Conservation (phyloP, 1,140 invertebrate genomes). For the Nymphalis io region DNA sequence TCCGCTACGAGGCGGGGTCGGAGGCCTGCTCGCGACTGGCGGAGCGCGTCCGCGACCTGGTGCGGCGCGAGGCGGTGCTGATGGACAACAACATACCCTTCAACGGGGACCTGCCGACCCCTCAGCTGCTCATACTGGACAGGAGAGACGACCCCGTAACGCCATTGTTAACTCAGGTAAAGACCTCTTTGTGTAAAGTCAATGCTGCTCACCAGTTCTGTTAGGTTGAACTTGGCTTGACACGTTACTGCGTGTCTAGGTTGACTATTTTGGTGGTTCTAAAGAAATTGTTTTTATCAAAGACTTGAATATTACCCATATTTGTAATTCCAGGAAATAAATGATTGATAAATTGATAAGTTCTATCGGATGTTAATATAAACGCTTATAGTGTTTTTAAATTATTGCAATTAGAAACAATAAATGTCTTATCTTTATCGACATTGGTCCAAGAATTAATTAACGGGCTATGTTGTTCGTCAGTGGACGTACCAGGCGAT, state of each 20-base stretch:
- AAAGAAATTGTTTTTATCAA: no score
- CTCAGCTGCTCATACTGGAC: conserved; percentile 94
- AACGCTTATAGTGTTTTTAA: no score
- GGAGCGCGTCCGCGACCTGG: conserved; percentile 90
- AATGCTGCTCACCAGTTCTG: no score
- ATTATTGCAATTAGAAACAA: no score
- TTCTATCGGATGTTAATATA: no score
- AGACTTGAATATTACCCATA: no score
- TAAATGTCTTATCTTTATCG: no score
- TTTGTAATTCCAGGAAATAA: no score
- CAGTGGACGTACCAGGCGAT: conserved; percentile 99
- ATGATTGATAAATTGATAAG: no score
- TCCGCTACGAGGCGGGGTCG: conserved; percentile 95
- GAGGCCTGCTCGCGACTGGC: conserved; percentile 92
- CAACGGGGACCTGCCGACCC: conserved; percentile 86
- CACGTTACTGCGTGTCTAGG: no score
- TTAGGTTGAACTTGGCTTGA: no score
- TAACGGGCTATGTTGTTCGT: conserved; percentile 36
- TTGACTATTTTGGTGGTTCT: no score
- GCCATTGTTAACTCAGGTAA: conserved; percentile 94
- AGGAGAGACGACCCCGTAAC: conserved; percentile 96
- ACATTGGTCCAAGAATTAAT: neutral
- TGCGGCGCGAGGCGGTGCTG: conserved; percentile 92
- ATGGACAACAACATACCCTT: conserved; percentile 86
- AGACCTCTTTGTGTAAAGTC: neutral